Percentiles rank a stretch among this genome's conserved stretches.
These are phyloP conservation scores for Cylloceria caligata DNA, from an alignment of 2,888 invertebrate species.

Conservation along the genomic window DNA sequence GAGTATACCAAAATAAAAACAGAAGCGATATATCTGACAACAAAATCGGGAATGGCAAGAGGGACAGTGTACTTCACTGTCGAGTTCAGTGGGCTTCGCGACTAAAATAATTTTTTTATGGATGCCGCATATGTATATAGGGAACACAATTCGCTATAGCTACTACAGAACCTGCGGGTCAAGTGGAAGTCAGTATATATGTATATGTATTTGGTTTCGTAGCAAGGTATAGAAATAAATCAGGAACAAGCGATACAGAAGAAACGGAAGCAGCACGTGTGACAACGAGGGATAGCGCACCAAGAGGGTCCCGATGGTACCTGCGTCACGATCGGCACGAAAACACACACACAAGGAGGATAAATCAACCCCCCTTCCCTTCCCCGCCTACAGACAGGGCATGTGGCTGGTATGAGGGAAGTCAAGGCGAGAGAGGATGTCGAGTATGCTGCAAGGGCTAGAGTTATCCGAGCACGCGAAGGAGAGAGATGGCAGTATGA, in stretches of 20 bases:
- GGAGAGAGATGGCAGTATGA: slow-evolving; percentile 12
- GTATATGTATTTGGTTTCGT: neutral
- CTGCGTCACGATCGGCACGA: slow-evolving; percentile 62
- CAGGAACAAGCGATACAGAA: slow-evolving; percentile 36
- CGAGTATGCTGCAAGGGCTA: slow-evolving; percentile 30
- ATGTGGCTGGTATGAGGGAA: slow-evolving; percentile 14
- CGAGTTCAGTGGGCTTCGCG: neutral
- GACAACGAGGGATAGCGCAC: slow-evolving; percentile 52
- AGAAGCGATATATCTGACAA: neutral
- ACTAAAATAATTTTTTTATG: neutral
- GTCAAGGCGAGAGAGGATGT: slow-evolving; percentile 10
- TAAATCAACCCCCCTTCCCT: slow-evolving; percentile 50
- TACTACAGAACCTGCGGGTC: slow-evolving; percentile 5
- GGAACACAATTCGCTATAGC: slow-evolving; percentile 6
- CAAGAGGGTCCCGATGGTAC: slow-evolving; percentile 39
- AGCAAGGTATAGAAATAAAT: slow-evolving; percentile 27
- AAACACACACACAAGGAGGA: slow-evolving; percentile 50
- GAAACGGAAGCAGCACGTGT: slow-evolving; percentile 58
- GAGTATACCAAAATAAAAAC: neutral
- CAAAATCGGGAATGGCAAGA: neutral
- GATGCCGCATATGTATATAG: neutral
- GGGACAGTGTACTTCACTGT: neutral
- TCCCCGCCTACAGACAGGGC: neutral
- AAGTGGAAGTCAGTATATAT: slow-evolving; percentile 3
- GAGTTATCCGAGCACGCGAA: slow-evolving; percentile 1